Base-by-base conservation (phyloP, 1,140 invertebrate genomes). In the Pinna nobilis region DNA sequence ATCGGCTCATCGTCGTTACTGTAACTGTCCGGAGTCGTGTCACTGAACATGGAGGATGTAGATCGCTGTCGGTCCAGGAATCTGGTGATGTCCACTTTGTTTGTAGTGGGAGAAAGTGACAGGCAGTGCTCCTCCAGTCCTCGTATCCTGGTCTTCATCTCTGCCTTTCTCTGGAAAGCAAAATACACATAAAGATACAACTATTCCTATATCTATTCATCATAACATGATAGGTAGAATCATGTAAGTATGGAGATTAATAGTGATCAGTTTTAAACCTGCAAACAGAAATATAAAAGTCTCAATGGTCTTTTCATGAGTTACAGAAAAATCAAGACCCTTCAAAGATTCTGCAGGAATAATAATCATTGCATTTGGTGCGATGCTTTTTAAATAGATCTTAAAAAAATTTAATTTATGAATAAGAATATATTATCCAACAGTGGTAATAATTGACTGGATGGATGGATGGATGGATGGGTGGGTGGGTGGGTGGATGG, bases 81-180 rank as follows among this genome's bases (percentile, higher is more conserved):
- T n/a, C 75, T 60, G 11, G 80, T 84, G 57, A 87, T 75, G 70
- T 87, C 84, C 20, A 71, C 77, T 18, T 86, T 84, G 25, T 69
- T 77, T 1, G 82, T 77, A 4, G 79, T 80, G n/a, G 82, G 79
- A 35, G 85, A 86, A 20, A 90, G 86, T 32, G 80, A 82, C n/a
- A 87, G 44, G 49, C 88, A 89, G 2, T 86, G 60, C 70, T 90
- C 90, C 78, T 90, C 89, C 39, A 82, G 84, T 13, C 89, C 90
- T 30, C 89, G 82, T 5, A 89, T 80, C 35, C 82, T 79, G 28
- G 89, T 90, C 50, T 74, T 72, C 57, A 74, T 75, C 66, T 70
- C 25, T 0, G 50, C 77, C 68, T 80, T 78, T 66, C 76, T 80
- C 82, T 83, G 72, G 6, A 78, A 47, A 47, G 35, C 11, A 53